A percentile compares a stretch with the other conserved stretches of the same genome.
Conservation (phyloP, 2,888 invertebrate genomes). For the Amphipoea lucens region DNA sequence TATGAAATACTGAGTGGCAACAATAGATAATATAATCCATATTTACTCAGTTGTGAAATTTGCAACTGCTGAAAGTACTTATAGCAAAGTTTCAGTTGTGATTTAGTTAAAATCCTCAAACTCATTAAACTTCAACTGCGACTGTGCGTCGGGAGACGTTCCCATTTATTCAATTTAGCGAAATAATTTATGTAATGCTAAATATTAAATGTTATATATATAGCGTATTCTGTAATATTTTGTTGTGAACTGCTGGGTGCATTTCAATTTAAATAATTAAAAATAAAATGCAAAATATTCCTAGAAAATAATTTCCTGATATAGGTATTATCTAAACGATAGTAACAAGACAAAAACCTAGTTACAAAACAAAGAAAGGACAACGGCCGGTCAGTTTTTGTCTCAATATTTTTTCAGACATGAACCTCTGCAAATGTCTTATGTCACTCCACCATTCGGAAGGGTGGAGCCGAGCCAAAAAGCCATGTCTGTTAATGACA, state of each 20-base stretch:
- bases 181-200: constrained; percentile 11
- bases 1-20: constrained; percentile 36
- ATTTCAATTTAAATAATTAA: background rate
- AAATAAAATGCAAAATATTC: background rate
- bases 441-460: constrained; percentile 21
- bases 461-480: constrained; percentile 39
- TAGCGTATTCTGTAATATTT: background rate
- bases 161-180: constrained; percentile 54
- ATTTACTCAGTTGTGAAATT: constrained; percentile 51
- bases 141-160: constrained; percentile 43
- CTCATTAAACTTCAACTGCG: constrained; percentile 64
- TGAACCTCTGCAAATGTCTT: constrained; percentile 24
- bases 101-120: constrained; percentile 66
- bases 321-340: background rate
- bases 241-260: background rate
- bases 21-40: constrained; percentile 41
- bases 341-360: background rate
- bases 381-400: background rate
- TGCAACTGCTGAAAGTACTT: constrained; percentile 56
- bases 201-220: background rate
- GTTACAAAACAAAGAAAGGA: background rate
- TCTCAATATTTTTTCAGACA: constrained; percentile 36
- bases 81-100: constrained; percentile 62
- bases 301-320: background rate
- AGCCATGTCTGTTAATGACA: constrained; percentile 47